Conservation (phyloP, 2,888 invertebrate genomes). For the Erebia aethiops region DNA sequence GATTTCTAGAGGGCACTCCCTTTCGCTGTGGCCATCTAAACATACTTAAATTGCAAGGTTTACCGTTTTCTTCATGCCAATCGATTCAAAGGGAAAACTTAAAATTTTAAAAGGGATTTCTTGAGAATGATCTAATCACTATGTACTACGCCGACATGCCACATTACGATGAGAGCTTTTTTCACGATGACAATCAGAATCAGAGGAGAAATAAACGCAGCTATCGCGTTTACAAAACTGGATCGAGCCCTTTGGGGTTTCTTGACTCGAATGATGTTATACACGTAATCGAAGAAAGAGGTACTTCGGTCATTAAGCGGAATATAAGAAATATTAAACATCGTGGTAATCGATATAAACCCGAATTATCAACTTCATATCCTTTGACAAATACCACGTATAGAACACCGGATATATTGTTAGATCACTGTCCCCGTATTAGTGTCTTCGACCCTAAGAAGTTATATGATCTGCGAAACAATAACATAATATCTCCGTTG, state of each 20-base stretch:
- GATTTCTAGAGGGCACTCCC: conserved; percentile 72
- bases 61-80: conserved; percentile 23
- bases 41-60: conserved; percentile 43
- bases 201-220: conserved; percentile 78
- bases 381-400: conserved; percentile 47
- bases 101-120: neutral
- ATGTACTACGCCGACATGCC: conserved; percentile 65
- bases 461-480: conserved; percentile 69
- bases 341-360: conserved; percentile 62
- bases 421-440: conserved; percentile 68
- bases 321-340: conserved; percentile 74
- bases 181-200: conserved; percentile 75
- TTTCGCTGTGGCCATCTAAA: conserved; percentile 57
- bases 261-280: conserved; percentile 65
- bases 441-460: conserved; percentile 68
- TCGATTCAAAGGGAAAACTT: neutral
- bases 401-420: conserved; percentile 67
- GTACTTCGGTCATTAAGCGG: conserved; percentile 70
- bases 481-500: conserved; percentile 62
- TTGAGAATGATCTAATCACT: conserved; percentile 26
- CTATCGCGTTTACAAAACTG: conserved; percentile 78
- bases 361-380: conserved; percentile 49
- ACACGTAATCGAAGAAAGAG: conserved; percentile 67
- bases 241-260: conserved; percentile 61
- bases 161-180: conserved; percentile 80